Base-by-base conservation (phyloP, 2,888 invertebrate genomes). In the Meiosimyza platycephala region DNA sequence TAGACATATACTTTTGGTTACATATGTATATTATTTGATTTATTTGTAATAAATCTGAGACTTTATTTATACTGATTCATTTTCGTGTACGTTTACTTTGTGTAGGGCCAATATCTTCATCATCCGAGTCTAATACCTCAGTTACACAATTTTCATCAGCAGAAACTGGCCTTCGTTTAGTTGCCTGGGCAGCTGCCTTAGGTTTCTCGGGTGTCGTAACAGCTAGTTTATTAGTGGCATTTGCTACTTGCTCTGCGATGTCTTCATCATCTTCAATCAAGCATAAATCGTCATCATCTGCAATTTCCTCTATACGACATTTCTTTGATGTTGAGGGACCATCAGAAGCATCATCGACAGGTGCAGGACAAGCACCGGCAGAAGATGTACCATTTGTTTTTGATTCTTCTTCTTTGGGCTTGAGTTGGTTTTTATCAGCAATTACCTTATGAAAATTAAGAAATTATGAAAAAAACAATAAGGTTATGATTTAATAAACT, bases 241-340 rank as follows among this genome's bases (percentile, higher is more conserved):
- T 72, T 9, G 74, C 65, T 11, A 77, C 76, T 33, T 78, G 65
- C 28, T 76, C 75, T n/a, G 75, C 75, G 6, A 54, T 71, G 60
- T 76, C 76, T 6, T 76, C 79, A 48, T 82, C 80, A 7, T 83
- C 82, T 67, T 85, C 85, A 65, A 86, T 80, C 11, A 85, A 72
- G 11, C 80, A 79, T 40, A 85, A 81, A 77, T 86, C 87, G 52
- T 80, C 79, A 62, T 77, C 76, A 7, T 82, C 81, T 28, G 79
- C 78, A 11, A 84, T 67, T 57, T 80, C 81, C 33, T 79, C 76
- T 3, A 80, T 75, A 7, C 82, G 81, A 63, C 74, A 76, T 11
- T 79, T 82, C 64, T 86, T 86, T 0, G 87, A 86, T 1, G 87
- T 86, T 2, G 87, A 85, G 0, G 85, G 86, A 0, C 85, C 86